phyloP scores from a whole-genome alignment of 2,888 invertebrate genomes.

The Drosophila demipolita region DNA sequence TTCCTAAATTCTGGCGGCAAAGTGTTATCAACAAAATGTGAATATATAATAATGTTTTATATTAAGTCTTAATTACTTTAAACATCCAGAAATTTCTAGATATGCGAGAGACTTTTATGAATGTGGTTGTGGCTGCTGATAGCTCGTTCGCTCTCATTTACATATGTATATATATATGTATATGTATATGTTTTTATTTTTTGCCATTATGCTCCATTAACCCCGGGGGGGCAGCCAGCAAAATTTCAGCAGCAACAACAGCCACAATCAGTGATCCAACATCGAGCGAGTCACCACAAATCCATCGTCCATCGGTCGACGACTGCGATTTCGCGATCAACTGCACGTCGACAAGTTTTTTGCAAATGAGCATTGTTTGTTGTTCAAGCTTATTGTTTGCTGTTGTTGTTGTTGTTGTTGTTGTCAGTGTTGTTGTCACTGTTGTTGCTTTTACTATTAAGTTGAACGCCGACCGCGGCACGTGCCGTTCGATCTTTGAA shows the following conservation, averaged over 20 bases:
- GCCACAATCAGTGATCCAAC: slow-evolving; percentile 7
- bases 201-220: slow-evolving; percentile 76
- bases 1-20: slow-evolving; percentile 5
- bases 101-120: slow-evolving; percentile 12
- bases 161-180: background rate
- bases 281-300: slow-evolving; percentile 21
- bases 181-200: background rate
- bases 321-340: slow-evolving; percentile 68
- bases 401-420: slow-evolving; percentile 20
- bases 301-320: slow-evolving; percentile 42
- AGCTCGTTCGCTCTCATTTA: slow-evolving; percentile 15
- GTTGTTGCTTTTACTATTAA: slow-evolving; percentile 49
- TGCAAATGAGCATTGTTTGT: slow-evolving; percentile 46
- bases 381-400: slow-evolving; percentile 10
- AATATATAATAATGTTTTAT: slow-evolving; percentile 4
- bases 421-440: slow-evolving; percentile 12
- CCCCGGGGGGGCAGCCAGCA: slow-evolving; percentile 53
- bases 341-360: slow-evolving; percentile 71
- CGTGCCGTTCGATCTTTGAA: slow-evolving; percentile 71
- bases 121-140: slow-evolving; percentile 47
- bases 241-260: slow-evolving; percentile 3
- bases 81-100: slow-evolving; percentile 13
- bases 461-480: slow-evolving; percentile 67
- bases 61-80: slow-evolving; percentile 1
- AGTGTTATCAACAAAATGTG: slow-evolving; percentile 21